phyloP scores from a whole-genome alignment of 2,888 invertebrate genomes.

The Saturnia pavonia region DNA sequence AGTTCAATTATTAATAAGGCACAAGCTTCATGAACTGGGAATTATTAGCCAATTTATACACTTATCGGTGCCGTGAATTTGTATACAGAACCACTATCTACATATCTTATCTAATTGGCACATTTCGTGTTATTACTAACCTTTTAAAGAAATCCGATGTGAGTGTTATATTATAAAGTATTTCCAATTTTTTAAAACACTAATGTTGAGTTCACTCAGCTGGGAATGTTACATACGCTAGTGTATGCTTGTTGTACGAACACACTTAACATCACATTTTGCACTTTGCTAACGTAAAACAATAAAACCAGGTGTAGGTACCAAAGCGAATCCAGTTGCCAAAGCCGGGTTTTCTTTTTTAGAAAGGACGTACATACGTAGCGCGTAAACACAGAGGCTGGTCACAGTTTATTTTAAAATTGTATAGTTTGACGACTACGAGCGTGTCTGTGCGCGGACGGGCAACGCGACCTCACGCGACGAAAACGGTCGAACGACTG shows the following conservation, averaged over 20 bases:
- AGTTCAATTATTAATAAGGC: slow-evolving; percentile 29
- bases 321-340: slow-evolving; percentile 59
- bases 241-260: slow-evolving; percentile 63
- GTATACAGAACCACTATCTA: slow-evolving; percentile 22
- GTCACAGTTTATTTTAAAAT: slow-evolving; percentile 51
- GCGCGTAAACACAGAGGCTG: slow-evolving; percentile 51
- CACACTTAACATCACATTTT: slow-evolving; percentile 78
- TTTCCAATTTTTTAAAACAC: slow-evolving; percentile 68
- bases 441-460: slow-evolving; percentile 36
- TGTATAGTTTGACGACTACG: slow-evolving; percentile 66
- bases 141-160: slow-evolving; percentile 51
- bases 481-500: slow-evolving; percentile 67
- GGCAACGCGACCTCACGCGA: slow-evolving; percentile 44
- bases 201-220: slow-evolving; percentile 62
- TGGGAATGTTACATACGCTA: slow-evolving; percentile 72
- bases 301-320: slow-evolving; percentile 45
- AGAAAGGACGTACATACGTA: slow-evolving; percentile 40
- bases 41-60: slow-evolving; percentile 35
- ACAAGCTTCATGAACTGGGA: slow-evolving; percentile 21
- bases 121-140: slow-evolving; percentile 41
- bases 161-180: slow-evolving; percentile 41
- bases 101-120: slow-evolving; percentile 38
- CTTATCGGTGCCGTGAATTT: slow-evolving; percentile 7
- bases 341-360: slow-evolving; percentile 42
- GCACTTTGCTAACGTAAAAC: slow-evolving; percentile 68